Conservation (phyloP, 2,113 vertebrate genomes). For the Bettongia penicillata region DNA sequence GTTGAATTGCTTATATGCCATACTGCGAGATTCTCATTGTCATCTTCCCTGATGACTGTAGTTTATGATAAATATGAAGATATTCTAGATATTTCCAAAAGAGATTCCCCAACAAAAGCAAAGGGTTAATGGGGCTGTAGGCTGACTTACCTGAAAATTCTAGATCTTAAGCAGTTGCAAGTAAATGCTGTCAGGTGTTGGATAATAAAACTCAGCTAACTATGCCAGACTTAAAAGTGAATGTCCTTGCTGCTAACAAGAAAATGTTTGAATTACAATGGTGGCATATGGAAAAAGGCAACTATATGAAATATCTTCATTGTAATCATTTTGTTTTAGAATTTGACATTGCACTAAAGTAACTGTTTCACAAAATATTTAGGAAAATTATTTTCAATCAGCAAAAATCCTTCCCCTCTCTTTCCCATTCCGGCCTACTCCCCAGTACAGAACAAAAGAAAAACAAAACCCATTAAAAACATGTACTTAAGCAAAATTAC, state of each 20-base stretch:
- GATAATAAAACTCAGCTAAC: constrained; percentile 58
- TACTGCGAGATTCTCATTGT: neutral
- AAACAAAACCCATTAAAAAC: neutral
- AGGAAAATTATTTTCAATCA: neutral
- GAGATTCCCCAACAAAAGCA: neutral
- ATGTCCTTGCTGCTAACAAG: neutral
- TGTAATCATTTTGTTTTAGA: neutral
- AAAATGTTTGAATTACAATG: neutral
- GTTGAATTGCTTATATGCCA: neutral
- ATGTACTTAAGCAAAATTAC: neutral
- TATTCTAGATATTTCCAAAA: neutral
- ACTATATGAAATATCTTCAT: neutral
- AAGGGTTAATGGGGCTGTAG: neutral
- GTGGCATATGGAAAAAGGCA: neutral
- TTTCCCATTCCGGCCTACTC: neutral
- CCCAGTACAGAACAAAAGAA: neutral
- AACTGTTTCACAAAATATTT: neutral
- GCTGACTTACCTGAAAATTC: neutral
- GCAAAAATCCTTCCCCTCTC: neutral
- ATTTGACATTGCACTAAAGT: neutral
- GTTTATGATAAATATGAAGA: neutral
- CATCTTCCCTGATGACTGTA: neutral
- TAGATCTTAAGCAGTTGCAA: neutral
- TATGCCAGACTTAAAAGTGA: neutral
- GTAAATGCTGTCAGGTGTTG: neutral